These are phyloP conservation scores for Plebejus anna DNA, from an alignment of 2,888 invertebrate genomes.

Conservation along the genomic window DNA sequence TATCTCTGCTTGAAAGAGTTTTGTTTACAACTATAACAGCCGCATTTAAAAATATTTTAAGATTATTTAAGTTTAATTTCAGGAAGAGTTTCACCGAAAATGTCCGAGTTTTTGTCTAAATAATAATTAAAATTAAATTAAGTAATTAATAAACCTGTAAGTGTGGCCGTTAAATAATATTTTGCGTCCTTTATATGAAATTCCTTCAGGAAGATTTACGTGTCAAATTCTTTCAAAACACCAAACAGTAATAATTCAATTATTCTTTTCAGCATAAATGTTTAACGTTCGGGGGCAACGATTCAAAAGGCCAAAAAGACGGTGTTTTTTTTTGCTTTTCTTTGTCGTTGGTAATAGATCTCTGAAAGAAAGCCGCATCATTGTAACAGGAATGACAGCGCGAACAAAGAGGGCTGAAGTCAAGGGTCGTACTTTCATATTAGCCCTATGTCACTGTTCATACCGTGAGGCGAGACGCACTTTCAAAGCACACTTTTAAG, in stretches of 20 bases:
- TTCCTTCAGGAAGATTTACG: not conserved
- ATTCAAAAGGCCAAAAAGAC: slow-evolving; percentile 8
- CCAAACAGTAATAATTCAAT: not conserved
- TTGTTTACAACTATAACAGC: not conserved
- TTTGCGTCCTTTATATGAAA: too few species aligned
- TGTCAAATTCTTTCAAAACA: not conserved
- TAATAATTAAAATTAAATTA: too few species aligned
- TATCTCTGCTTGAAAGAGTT: not conserved
- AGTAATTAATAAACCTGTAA: too few species aligned
- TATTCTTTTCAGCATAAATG: not conserved
- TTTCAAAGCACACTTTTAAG: slow-evolving; percentile 1
- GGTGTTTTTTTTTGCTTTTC: slow-evolving; percentile 3
- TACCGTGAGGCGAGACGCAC: slow-evolving; percentile 5
- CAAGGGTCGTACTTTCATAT: slow-evolving; percentile 23
- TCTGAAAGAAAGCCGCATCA: slow-evolving; percentile 22
- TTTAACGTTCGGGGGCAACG: not conserved
- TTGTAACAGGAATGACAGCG: slow-evolving; percentile 18
- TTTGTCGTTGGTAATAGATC: slow-evolving; percentile 19
- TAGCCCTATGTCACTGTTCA: slow-evolving; percentile 23
- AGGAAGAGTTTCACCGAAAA: too few species aligned
- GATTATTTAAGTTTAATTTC: too few species aligned
- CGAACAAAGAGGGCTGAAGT: slow-evolving; percentile 23
- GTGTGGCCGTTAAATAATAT: too few species aligned
- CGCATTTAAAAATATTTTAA: too few species aligned
- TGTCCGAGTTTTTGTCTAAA: too few species aligned